phyloP scores from a whole-genome alignment of 2,113 vertebrate species.

The Hymenochirus boettgeri region DNA sequence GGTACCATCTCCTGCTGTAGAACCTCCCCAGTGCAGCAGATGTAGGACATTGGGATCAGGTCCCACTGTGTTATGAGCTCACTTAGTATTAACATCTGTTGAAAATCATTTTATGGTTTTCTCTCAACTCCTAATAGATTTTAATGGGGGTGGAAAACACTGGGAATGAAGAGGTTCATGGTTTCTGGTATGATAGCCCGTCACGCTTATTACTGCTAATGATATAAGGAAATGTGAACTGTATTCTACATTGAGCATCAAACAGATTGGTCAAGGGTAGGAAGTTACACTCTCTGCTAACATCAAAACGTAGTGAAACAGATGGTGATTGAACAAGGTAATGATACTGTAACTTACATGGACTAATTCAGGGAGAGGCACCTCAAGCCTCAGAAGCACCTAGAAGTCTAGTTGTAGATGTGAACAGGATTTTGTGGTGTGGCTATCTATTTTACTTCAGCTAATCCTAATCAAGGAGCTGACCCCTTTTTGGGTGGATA shows the following conservation, averaged over 20 bases:
- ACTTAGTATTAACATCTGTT: conserved; percentile 32
- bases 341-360: no score
- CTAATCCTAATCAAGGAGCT: no score
- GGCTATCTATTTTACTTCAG: no score
- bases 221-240: not conserved
- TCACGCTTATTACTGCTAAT: not conserved
- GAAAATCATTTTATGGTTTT: conserved; percentile 18
- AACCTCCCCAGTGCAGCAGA: conserved; percentile 32
- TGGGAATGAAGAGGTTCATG: not conserved
- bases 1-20: conserved; percentile 14
- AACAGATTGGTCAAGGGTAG: no score
- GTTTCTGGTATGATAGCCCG: not conserved
- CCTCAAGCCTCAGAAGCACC: no score
- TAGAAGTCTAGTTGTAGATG: no score
- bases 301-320: no score
- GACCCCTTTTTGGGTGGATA: no score
- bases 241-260: no score
- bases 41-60: conserved; percentile 31
- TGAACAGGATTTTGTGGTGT: no score
- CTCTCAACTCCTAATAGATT: conserved; percentile 15
- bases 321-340: no score
- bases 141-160: not conserved
- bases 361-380: no score
- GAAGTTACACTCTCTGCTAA: not conserved
- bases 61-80: conserved; percentile 29